These are phyloP conservation scores for Scaeva pyrastri DNA, from an alignment of 2,888 invertebrate species.

Conservation along the genomic window DNA sequence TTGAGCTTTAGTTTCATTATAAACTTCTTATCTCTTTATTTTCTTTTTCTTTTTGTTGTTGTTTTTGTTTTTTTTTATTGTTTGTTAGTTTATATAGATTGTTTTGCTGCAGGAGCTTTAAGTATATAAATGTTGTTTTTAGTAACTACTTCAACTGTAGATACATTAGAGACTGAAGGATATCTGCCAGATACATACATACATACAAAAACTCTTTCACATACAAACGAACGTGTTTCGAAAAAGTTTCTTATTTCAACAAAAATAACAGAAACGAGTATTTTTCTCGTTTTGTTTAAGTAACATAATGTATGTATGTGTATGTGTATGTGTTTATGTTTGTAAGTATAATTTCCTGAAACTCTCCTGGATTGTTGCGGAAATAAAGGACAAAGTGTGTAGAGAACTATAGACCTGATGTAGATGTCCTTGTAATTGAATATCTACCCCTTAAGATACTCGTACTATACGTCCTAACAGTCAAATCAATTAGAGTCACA, in stretches of 20 bases:
- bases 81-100: constrained; percentile 13
- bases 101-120: constrained; percentile 9
- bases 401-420: no score
- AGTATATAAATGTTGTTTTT: constrained; percentile 4
- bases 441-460: neutral
- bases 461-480: no score
- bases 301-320: no score
- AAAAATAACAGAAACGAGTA: constrained; percentile 10
- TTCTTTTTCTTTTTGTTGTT: neutral
- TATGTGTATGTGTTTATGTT: no score
- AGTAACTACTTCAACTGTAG: neutral
- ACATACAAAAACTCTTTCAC: neutral
- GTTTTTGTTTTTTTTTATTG: neutral
- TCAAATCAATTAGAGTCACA: constrained; percentile 32
- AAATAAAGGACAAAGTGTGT: neutral
- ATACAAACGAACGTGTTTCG: neutral
- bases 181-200: neutral
- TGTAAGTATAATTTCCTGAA: neutral
- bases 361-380: constrained; percentile 2
- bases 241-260: constrained; percentile 15
- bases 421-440: neutral
- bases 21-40: no score
- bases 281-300: neutral
- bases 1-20: constrained; percentile 4
- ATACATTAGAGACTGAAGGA: constrained; percentile 7